A percentile compares a stretch with the other conserved stretches of the same genome.
Evolutionary conservation across 64 coral and sea anemone genomes (phyloP).

Genomic region (Montipora cactus): DNA sequence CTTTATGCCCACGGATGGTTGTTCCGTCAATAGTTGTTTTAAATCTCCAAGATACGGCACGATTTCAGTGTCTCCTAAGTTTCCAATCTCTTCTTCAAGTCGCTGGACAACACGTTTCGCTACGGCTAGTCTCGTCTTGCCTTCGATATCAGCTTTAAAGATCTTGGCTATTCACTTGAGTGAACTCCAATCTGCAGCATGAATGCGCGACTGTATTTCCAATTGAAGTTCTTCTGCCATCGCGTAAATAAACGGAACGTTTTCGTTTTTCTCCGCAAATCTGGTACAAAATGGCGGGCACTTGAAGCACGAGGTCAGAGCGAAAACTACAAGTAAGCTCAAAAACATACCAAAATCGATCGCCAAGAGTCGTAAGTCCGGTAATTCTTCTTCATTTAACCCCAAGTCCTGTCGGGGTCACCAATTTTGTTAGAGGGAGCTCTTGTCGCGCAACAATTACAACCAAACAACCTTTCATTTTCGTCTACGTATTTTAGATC

Average conservation of each 20-base stretch:
- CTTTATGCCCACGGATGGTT: background rate
- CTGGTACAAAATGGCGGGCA: no score
- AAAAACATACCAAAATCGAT: background rate
- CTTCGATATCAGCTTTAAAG: slow-evolving; percentile 51
- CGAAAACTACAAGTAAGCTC: background rate
- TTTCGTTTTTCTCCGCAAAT: no score
- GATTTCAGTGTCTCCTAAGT: background rate
- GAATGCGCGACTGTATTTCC: no score
- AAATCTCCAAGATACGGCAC: background rate
- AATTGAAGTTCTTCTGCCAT: no score
- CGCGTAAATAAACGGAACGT: no score
- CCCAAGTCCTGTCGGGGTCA: no score
- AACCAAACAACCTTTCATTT: no score
- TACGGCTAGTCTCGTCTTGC: slow-evolving; percentile 5
- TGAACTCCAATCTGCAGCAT: background rate
- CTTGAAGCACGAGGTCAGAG: background rate
- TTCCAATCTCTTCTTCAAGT: slow-evolving; percentile 5
- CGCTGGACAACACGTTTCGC: background rate
- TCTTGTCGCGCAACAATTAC: no score
- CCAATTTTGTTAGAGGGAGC: no score
- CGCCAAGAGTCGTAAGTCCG: background rate
- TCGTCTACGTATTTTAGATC: no score
- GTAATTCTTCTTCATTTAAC: background rate
- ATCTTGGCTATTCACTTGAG: background rate
- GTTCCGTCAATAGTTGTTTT: background rate